Evolutionary conservation across 2,113 vertebrate genomes (phyloP).

Genomic region (Coptodon rendalli): DNA sequence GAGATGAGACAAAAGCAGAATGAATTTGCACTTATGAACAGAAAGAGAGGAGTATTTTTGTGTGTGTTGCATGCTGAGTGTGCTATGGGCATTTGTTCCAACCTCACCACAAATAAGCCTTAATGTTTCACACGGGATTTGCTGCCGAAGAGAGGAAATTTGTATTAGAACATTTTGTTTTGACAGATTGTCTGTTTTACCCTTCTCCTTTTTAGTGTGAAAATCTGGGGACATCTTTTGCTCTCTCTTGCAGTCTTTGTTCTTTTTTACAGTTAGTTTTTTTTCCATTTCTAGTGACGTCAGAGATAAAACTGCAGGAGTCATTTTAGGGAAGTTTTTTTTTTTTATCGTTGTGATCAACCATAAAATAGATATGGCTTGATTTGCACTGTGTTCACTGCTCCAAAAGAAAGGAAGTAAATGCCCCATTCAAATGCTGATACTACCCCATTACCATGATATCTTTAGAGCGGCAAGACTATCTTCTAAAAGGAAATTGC

Average conservation of each 20-base stretch:
- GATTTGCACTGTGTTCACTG: not conserved
- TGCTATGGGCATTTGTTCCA: slow-evolving; percentile 63
- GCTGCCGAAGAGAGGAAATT: slow-evolving; percentile 41
- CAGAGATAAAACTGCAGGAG: not conserved
- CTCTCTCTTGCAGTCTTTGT: not conserved
- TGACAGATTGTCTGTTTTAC: slow-evolving; percentile 51
- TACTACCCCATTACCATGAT: not conserved
- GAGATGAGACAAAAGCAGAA: slow-evolving; percentile 63
- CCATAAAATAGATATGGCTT: not conserved
- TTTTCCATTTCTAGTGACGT: not conserved
- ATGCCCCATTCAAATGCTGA: not conserved
- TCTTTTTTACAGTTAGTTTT: not conserved
- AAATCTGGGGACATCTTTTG: not conserved
- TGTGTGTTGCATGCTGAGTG: slow-evolving; percentile 29
- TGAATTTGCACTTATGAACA: slow-evolving; percentile 52
- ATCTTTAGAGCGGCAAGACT: not conserved
- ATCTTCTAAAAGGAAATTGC: not conserved
- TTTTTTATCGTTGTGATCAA: not conserved
- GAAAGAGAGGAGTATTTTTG: not conserved
- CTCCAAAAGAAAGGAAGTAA: not conserved
- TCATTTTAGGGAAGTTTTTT: not conserved
- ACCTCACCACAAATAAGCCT: slow-evolving; percentile 52
- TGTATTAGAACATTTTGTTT: slow-evolving; percentile 51
- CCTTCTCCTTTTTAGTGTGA: not conserved
- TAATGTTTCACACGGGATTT: slow-evolving; percentile 65